phyloP scores from a whole-genome alignment of 2,113 vertebrate genomes.

The Brachyhypopomus occidentalis region DNA sequence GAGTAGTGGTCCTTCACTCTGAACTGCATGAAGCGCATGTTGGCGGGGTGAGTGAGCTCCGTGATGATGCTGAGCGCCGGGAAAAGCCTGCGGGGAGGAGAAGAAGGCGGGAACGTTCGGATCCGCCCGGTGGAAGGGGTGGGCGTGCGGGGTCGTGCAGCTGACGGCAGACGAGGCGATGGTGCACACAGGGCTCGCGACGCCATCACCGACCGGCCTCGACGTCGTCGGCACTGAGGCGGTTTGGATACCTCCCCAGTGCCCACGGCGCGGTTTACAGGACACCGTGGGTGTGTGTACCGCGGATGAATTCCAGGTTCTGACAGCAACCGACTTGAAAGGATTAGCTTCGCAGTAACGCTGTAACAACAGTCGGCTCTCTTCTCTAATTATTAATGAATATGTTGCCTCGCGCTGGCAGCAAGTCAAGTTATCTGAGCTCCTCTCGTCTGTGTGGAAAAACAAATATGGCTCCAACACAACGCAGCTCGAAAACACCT shows the following conservation, averaged over 20 bases:
- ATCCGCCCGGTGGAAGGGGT: no score
- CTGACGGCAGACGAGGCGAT: no score
- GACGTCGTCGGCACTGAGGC: no score
- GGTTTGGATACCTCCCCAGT: not conserved
- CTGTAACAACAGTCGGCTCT: conserved; percentile 12
- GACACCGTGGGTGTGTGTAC: not conserved
- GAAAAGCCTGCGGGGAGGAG: conserved; percentile 71
- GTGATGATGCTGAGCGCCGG: conserved; percentile 84
- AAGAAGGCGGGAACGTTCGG: not conserved
- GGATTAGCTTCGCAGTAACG: not conserved
- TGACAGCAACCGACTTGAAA: not conserved
- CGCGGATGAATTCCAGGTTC: not conserved
- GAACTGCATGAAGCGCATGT: conserved; percentile 87
- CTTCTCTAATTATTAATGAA: conserved; percentile 20
- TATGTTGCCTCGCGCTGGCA: not conserved
- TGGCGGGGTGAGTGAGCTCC: conserved; percentile 82
- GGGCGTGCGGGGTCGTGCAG: no score
- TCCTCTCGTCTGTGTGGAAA: not conserved
- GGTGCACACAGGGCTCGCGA: no score
- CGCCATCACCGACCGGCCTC: no score
- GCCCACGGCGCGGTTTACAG: not conserved
- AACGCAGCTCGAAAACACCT: no score
- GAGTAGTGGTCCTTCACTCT: conserved; percentile 84
- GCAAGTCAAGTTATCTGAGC: not conserved
- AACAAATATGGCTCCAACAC: not conserved